These are phyloP conservation scores for Melanotaenia nigrans DNA, from an alignment of 2,797 vertebrate genomes.

Conservation along the genomic window DNA sequence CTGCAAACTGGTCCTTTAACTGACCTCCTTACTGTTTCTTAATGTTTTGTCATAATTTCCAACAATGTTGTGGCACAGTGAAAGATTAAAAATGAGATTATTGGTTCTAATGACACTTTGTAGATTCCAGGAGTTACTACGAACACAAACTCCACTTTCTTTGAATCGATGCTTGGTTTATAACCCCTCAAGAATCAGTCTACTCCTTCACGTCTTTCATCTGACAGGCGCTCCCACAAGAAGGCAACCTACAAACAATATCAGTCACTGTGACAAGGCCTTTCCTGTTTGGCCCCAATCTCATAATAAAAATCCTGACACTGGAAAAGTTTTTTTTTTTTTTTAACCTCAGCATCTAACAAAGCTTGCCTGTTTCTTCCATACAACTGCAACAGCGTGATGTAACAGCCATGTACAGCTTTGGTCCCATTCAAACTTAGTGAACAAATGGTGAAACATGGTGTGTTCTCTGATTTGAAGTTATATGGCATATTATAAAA, in stretches of 20 bases:
- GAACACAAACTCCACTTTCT: slow-evolving; percentile 10
- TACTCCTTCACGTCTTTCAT: slow-evolving; percentile 27
- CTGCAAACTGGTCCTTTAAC: neutral
- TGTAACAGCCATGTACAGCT: slow-evolving; percentile 13
- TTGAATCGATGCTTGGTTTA: slow-evolving; percentile 16
- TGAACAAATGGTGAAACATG: slow-evolving; percentile 35
- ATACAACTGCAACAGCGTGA: neutral
- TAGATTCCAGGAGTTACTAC: neutral
- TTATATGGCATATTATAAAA: slow-evolving; percentile 54
- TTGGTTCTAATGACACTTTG: neutral
- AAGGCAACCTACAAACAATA: slow-evolving; percentile 32
- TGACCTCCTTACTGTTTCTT: neutral
- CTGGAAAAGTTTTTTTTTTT: slow-evolving; percentile 25
- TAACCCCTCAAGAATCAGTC: slow-evolving; percentile 25
- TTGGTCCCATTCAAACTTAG: slow-evolving; percentile 40
- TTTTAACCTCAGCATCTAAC: slow-evolving; percentile 31
- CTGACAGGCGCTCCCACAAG: slow-evolving; percentile 27
- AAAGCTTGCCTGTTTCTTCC: slow-evolving; percentile 56
- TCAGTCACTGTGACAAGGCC: slow-evolving; percentile 39
- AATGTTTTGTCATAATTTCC: neutral
- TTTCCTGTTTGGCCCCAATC: slow-evolving; percentile 15
- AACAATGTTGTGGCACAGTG: neutral
- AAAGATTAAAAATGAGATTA: neutral
- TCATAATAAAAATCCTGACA: slow-evolving; percentile 31
- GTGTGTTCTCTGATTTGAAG: slow-evolving; percentile 5